phyloP scores from a whole-genome alignment of 2,888 invertebrate genomes.

The Strigamia maritima region DNA sequence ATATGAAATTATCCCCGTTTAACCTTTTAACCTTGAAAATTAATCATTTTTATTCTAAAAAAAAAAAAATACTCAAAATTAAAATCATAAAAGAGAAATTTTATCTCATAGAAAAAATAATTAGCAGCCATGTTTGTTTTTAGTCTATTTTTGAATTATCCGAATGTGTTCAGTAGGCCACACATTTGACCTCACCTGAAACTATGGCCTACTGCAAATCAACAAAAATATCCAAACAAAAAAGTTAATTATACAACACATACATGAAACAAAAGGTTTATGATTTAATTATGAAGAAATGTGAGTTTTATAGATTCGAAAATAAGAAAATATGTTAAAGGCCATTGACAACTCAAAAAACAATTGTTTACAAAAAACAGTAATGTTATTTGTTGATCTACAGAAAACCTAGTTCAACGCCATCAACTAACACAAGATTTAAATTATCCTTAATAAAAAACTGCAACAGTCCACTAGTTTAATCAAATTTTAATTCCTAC shows the following conservation, averaged over 20 bases:
- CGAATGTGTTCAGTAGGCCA: conserved; percentile 2
- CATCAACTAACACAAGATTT: too few relatives aligned
- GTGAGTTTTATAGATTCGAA: not conserved
- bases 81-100: not conserved
- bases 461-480: too few relatives aligned
- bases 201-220: conserved; percentile 16
- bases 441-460: too few relatives aligned
- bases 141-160: not conserved
- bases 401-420: too few relatives aligned
- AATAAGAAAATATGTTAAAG: not conserved
- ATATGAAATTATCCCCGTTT: not conserved
- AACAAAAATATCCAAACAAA: conserved; percentile 6
- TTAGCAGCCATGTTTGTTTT: not conserved
- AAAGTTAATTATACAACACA: not conserved
- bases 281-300: not conserved
- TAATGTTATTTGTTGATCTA: too few relatives aligned
- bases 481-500: too few relatives aligned
- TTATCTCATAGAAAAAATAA: not conserved
- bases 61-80: too few relatives aligned
- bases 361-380: too few relatives aligned
- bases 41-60: too few relatives aligned
- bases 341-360: not conserved
- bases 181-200: conserved; percentile 3
- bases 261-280: not conserved
- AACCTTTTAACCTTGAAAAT: not conserved